These are phyloP conservation scores for Archips crataeganus DNA, from an alignment of 2,888 invertebrate species.

Conservation along the genomic window DNA sequence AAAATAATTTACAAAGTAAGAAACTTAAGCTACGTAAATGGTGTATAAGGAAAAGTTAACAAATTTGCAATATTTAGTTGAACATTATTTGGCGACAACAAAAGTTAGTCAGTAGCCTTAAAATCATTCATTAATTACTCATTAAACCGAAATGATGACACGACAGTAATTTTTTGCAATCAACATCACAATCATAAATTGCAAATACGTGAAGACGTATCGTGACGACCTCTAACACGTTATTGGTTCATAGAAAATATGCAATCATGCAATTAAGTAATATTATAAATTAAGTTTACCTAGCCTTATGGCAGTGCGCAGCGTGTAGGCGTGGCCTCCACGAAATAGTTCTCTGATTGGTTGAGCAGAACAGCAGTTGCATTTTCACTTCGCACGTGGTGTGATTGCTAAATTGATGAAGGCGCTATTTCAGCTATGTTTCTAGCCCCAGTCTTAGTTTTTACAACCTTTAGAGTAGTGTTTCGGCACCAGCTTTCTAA, in stretches of 20 bases:
- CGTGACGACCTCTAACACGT: slow-evolving; percentile 40
- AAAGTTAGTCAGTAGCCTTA: not conserved
- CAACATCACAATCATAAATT: slow-evolving; percentile 27
- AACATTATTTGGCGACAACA: not conserved
- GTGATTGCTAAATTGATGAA: slow-evolving; percentile 63
- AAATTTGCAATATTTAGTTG: not conserved
- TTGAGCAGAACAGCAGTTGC: slow-evolving; percentile 69
- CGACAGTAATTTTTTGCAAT: slow-evolving; percentile 22
- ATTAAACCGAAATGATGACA: slow-evolving; percentile 14
- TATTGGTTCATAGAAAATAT: slow-evolving; percentile 42
- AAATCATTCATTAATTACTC: slow-evolving; percentile 18
- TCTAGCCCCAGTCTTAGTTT: not conserved
- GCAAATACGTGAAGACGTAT: slow-evolving; percentile 36
- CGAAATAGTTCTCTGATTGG: slow-evolving; percentile 67
- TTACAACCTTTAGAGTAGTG: not conserved
- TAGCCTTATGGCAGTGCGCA: slow-evolving; percentile 52
- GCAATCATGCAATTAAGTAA: slow-evolving; percentile 40
- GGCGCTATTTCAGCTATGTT: slow-evolving; percentile 19
- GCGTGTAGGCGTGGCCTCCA: slow-evolving; percentile 75
- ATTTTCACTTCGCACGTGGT: slow-evolving; percentile 72
- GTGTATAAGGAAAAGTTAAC: not conserved
- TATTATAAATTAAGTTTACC: slow-evolving; percentile 41
- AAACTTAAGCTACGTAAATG: not conserved
- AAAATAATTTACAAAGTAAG: not conserved
- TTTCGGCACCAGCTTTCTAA: not conserved